Evolutionary conservation across 2,113 vertebrate genomes (phyloP).

Genomic region (Stictonetta naevosa): DNA sequence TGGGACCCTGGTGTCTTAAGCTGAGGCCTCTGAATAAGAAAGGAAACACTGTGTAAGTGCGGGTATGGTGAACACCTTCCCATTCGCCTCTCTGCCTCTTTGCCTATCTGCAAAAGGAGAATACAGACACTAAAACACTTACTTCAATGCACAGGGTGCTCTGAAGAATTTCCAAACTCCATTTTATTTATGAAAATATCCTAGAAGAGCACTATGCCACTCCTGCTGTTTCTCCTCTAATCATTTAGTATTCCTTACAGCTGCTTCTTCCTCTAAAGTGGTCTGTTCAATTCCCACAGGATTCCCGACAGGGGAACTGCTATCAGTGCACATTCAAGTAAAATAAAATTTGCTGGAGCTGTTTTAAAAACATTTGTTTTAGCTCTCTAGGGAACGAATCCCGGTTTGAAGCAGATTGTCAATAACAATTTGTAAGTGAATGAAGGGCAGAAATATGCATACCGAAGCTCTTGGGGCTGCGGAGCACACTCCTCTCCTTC

Average conservation of each 20-base stretch:
- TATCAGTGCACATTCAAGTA: background rate
- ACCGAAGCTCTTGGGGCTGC: background rate
- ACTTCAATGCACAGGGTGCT: background rate
- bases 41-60: background rate
- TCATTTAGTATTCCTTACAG: background rate
- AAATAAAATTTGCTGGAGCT: background rate
- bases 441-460: background rate
- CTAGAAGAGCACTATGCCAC: background rate
- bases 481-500: background rate
- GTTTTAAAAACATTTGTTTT: background rate
- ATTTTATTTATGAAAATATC: background rate
- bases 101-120: background rate
- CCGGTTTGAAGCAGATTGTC: background rate
- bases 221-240: background rate
- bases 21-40: background rate
- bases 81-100: background rate
- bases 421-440: background rate
- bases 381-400: background rate
- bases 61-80: background rate
- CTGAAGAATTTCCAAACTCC: background rate
- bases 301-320: background rate
- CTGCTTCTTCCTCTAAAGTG: background rate
- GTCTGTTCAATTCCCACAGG: background rate
- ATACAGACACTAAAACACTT: background rate
- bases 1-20: background rate